These are phyloP conservation scores for Lottia gigantea DNA, from an alignment of 2,888 invertebrate genomes.

Conservation along the genomic window DNA sequence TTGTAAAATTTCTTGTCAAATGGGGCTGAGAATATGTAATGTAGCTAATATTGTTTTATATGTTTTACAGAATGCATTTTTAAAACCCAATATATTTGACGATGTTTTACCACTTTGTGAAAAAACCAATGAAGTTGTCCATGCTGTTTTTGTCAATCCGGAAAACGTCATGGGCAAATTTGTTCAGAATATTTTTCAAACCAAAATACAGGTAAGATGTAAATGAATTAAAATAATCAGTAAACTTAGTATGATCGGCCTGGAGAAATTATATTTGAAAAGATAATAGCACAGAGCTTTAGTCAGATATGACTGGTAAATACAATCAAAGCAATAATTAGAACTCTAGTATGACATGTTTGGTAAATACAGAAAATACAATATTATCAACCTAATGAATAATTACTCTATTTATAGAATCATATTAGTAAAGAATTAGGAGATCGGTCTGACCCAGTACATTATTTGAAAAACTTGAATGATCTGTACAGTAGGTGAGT, in stretches of 20 bases:
- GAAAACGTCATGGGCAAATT: slow-evolving; percentile 98
- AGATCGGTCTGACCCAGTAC: slow-evolving; percentile 83
- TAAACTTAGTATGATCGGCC: neutral
- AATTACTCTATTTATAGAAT: slow-evolving; percentile 71
- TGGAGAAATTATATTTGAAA: too few species aligned
- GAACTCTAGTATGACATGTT: too few species aligned
- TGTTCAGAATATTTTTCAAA: slow-evolving; percentile 92
- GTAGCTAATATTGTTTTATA: too few species aligned
- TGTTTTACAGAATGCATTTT: slow-evolving; percentile 79
- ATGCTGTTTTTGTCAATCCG: slow-evolving; percentile 91
- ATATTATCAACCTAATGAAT: too few species aligned
- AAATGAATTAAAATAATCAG: neutral
- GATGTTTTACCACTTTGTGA: slow-evolving; percentile 90
- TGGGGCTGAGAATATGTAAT: neutral
- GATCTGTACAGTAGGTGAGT: slow-evolving; percentile 87
- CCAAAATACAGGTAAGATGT: slow-evolving; percentile 74
- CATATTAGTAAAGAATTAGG: slow-evolving; percentile 85
- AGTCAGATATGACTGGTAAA: too few species aligned
- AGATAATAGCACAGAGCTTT: neutral
- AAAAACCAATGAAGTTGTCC: slow-evolving; percentile 78
- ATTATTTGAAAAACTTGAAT: slow-evolving; percentile 87
- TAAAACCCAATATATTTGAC: slow-evolving; percentile 89
- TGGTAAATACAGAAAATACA: too few species aligned
- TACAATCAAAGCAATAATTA: too few species aligned
- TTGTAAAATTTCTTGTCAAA: too few species aligned